Evolutionary conservation across 2,888 invertebrate genomes (phyloP).

Genomic region (Glyphotaelius pellucidus): DNA sequence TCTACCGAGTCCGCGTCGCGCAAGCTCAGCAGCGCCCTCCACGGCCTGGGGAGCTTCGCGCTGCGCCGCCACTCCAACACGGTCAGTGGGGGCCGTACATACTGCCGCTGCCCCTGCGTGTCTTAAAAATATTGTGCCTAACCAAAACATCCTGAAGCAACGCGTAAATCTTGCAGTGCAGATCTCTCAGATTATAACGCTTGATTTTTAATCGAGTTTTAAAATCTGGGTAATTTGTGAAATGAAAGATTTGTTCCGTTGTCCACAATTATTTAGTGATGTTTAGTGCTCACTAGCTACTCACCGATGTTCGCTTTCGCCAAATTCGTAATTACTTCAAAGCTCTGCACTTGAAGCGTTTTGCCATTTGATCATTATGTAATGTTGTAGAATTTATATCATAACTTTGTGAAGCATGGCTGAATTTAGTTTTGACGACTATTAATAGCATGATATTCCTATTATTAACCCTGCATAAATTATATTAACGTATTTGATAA

Average conservation of each 20-base stretch:
- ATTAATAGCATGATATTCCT: slow-evolving; percentile 2
- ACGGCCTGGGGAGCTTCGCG: slow-evolving; percentile 80
- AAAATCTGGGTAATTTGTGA: not conserved
- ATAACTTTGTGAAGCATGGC: not conserved
- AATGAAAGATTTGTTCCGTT: not conserved
- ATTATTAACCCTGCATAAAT: not conserved
- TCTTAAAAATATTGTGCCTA: not conserved
- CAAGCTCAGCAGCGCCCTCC: slow-evolving; percentile 75
- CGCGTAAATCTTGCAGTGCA: not conserved
- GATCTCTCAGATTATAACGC: not conserved
- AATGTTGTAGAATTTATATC: not conserved
- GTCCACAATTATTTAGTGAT: not conserved
- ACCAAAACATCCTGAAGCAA: not conserved
- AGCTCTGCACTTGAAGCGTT: not conserved
- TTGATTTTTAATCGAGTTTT: not conserved
- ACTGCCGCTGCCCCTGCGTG: slow-evolving; percentile 20
- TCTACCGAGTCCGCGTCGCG: slow-evolving; percentile 74
- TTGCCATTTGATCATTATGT: not conserved
- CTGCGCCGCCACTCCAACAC: slow-evolving; percentile 82
- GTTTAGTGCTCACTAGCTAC: not conserved
- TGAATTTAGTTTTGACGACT: not conserved
- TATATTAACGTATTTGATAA: not conserved
- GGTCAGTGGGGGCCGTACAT: slow-evolving; percentile 72
- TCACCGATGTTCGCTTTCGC: slow-evolving; percentile 20
- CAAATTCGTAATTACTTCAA: slow-evolving; percentile 13